Evolutionary conservation across 2,888 invertebrate species (phyloP).

Genomic region (Lomographa bimaculata): DNA sequence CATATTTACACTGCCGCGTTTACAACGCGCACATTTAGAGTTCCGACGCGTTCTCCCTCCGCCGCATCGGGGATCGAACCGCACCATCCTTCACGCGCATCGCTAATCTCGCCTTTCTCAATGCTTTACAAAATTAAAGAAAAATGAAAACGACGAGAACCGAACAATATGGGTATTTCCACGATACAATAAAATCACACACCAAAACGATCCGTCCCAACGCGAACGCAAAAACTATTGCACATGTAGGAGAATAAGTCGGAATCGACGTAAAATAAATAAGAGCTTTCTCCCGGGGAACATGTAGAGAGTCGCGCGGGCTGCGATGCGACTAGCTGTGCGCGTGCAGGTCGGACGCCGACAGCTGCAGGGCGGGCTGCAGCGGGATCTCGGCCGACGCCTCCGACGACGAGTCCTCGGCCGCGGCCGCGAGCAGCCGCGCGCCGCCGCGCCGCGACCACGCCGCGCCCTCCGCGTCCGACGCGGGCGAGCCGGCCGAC

Average conservation of each 20-base stretch:
- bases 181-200: slow-evolving; percentile 25
- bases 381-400: slow-evolving; percentile 69
- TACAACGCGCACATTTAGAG: slow-evolving; percentile 44
- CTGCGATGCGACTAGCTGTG: slow-evolving; percentile 48
- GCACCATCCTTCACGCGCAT: slow-evolving; percentile 33
- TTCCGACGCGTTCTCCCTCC: slow-evolving; percentile 35
- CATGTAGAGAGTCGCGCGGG: neutral
- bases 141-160: slow-evolving; percentile 10
- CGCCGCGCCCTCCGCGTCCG: slow-evolving; percentile 52
- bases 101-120: slow-evolving; percentile 1
- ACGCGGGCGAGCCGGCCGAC: slow-evolving; percentile 35
- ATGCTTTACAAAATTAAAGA: slow-evolving; percentile 12
- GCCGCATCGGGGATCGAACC: slow-evolving; percentile 30
- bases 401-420: slow-evolving; percentile 68
- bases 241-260: slow-evolving; percentile 39
- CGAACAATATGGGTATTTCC: slow-evolving; percentile 3
- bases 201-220: slow-evolving; percentile 21
- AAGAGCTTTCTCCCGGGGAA: slow-evolving; percentile 1
- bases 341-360: slow-evolving; percentile 57
- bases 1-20: slow-evolving; percentile 58
- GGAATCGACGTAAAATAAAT: slow-evolving; percentile 26
- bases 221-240: slow-evolving; percentile 54
- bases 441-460: slow-evolving; percentile 66
- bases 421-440: slow-evolving; percentile 63
- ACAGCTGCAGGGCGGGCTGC: slow-evolving; percentile 67